Evolutionary conservation across 2,113 vertebrate species (phyloP).

Genomic region (Nothocercus julius): DNA sequence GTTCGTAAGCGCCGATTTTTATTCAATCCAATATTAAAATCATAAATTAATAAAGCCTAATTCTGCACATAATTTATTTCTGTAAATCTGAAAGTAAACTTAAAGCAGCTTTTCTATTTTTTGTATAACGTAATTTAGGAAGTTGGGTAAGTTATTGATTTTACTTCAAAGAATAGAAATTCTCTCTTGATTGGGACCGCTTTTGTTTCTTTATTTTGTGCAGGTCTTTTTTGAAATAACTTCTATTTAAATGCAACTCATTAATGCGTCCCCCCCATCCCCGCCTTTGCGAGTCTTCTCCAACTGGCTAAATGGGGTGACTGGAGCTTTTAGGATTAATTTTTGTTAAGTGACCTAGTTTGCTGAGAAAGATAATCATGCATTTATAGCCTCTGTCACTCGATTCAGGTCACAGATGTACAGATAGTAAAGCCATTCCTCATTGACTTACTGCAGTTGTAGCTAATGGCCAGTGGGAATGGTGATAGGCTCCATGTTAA

Average conservation of each 20-base stretch:
- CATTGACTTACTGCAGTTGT: conserved; percentile 49
- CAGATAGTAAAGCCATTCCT: conserved; percentile 61
- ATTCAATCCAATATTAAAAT: background rate
- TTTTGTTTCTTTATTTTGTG: conserved; percentile 35
- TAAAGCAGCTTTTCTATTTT: background rate
- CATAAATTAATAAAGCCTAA: background rate
- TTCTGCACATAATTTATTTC: background rate
- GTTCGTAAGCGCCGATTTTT: background rate
- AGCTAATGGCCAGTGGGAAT: conserved; percentile 46
- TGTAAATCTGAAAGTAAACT: background rate
- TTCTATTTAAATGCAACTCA: conserved; percentile 22
- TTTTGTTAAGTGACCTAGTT: conserved; percentile 73
- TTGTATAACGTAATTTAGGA: background rate
- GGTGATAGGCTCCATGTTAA: conserved; percentile 22
- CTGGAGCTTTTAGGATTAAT: conserved; percentile 66
- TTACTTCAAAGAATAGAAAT: conserved; percentile 3
- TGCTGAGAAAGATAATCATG: conserved; percentile 61
- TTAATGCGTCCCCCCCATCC: background rate
- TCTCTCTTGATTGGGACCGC: background rate
- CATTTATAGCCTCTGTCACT: conserved; percentile 65
- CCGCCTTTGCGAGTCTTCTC: background rate
- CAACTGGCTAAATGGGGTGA: conserved; percentile 48
- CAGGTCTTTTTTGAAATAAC: conserved; percentile 10
- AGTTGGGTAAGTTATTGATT: background rate
- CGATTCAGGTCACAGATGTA: conserved; percentile 66